Evolutionary conservation across 2,797 vertebrate species (phyloP).

Genomic region (Paguma larvata): DNA sequence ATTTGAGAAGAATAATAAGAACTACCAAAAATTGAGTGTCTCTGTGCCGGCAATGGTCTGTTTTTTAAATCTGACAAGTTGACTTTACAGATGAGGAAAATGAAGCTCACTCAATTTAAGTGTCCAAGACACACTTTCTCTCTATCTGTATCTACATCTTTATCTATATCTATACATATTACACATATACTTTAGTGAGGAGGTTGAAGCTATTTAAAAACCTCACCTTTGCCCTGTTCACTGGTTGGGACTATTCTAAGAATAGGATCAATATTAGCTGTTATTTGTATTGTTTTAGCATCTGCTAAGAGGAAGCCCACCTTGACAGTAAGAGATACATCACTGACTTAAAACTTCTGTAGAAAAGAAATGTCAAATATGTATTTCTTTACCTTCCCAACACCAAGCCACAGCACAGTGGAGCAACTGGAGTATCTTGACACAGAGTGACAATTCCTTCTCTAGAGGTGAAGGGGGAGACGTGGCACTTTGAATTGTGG

Average conservation of each 20-base stretch:
- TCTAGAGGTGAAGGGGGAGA: too few relatives aligned
- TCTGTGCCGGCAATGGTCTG: not conserved
- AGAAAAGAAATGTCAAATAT: not conserved
- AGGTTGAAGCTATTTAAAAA: not conserved
- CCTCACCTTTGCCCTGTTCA: not conserved
- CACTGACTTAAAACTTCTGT: not conserved
- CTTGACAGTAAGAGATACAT: not conserved
- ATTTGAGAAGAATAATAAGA: not conserved
- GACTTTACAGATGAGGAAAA: not conserved
- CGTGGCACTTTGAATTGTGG: not conserved
- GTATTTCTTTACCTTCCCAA: not conserved
- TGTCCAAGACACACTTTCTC: not conserved
- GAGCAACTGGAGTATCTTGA: not conserved
- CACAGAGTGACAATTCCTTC: not conserved
- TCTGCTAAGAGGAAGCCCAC: not conserved
- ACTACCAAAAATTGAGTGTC: not conserved
- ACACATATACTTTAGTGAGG: not conserved
- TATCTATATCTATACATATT: rapidly evolving
- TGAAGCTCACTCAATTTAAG: not conserved
- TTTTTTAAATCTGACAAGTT: conserved; percentile 8
- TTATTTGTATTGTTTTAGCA: not conserved
- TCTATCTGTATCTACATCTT: not conserved
- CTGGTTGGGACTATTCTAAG: not conserved
- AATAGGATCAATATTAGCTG: not conserved
- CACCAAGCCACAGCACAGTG: not conserved